phyloP scores from a whole-genome alignment of 2,797 vertebrate genomes.

The Propithecus deckenii region DNA sequence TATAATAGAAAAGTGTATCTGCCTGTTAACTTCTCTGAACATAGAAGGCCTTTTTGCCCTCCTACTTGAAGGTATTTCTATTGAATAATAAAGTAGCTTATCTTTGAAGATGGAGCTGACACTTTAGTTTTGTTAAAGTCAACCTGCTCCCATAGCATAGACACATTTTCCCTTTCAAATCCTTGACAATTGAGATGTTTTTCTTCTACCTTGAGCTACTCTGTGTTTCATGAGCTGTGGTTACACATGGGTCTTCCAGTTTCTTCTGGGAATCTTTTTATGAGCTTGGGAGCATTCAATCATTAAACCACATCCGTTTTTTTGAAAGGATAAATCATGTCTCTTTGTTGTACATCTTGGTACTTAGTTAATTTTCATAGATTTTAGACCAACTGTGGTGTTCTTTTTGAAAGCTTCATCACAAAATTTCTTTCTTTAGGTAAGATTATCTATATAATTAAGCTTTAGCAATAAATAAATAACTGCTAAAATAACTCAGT shows the following conservation, averaged over 20 bases:
- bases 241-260: constrained; percentile 54
- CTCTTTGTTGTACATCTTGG: constrained; percentile 60
- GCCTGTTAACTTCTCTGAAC: not conserved
- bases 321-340: constrained; percentile 57
- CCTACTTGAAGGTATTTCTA: not conserved
- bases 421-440: constrained; percentile 53
- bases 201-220: not conserved
- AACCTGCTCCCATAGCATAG: not conserved
- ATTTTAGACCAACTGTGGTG: constrained; percentile 49
- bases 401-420: constrained; percentile 69
- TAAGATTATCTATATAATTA: constrained; percentile 60
- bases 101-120: constrained; percentile 15
- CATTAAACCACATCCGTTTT: constrained; percentile 58
- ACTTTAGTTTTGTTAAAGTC: constrained; percentile 39
- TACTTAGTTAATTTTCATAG: constrained; percentile 64
- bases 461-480: not conserved
- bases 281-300: constrained; percentile 56
- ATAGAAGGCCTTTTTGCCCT: not conserved
- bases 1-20: not conserved
- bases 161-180: constrained; percentile 32
- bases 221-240: not conserved
- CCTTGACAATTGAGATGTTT: not conserved
- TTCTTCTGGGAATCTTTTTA: constrained; percentile 69
- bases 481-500: not conserved
- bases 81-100: not conserved